Base-by-base conservation (phyloP, 2,113 vertebrate genomes). In the Sinocyclocheilus maitianheensis region DNA sequence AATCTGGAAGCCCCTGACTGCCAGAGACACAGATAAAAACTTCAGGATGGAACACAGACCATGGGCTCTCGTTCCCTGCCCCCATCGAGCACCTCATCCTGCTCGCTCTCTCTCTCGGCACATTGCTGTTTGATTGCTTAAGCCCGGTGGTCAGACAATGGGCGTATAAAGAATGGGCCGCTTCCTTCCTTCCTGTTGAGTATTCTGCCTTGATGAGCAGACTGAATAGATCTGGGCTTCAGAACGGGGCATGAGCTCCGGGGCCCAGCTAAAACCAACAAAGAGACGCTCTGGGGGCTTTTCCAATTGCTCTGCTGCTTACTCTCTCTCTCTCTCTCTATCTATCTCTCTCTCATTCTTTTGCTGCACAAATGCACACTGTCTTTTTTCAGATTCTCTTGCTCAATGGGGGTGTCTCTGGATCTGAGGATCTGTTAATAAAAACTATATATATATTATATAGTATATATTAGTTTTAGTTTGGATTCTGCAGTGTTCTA, bases 201-300 rank as follows among this genome's bases (percentile, higher is more conserved):
- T 95, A 97, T 97, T 99, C 96, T 97, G 97, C 97, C 97, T 97
- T 96, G 96, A 96, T 97, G 97, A 98, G 93, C 96, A 97, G 96
- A 96, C 94, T 98, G 96, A 99, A 98, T 97, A 94, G 96, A 95
- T 93, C 96, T 96, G 94, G 94, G 96, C 96, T 97, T 95, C 93
- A 93, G 96, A 95, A 97, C 95, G 95, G 94, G 95, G 95, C 95
- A 94, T 93, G 95, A 95, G 96, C 94, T 92, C 95, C 90, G 96
- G 96, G 94, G 88, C 91, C 91, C 92, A 94, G 95, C 95, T 95
- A 97, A 97, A 97, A 97, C 94, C 96, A 97, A 99, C 97, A 98
- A 97, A 97, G 96, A 95, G 95, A 94, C 93, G 95, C 97, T 97
- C 96, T 97, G 93, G 94, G 95, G 94, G 94, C 94, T 95, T 92